Conservation (phyloP, 2,888 invertebrate genomes). For the Phortica okadai region DNA sequence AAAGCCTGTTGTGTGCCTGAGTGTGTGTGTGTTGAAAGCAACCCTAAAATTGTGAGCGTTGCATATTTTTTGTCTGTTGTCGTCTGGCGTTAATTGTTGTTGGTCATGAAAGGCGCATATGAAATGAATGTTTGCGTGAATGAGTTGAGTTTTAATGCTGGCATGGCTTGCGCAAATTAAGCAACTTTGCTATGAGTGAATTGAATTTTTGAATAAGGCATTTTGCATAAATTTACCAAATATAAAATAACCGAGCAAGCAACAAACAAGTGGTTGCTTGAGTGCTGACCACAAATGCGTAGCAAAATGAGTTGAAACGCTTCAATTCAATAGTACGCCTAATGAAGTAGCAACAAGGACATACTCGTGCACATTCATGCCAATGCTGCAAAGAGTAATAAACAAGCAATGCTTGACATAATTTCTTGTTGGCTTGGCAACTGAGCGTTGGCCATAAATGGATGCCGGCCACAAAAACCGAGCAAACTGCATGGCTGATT, state of each 20-base stretch:
- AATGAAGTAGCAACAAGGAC: slow-evolving; percentile 18
- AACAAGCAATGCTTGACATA: not conserved
- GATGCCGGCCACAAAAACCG: not conserved
- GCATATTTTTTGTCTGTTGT: slow-evolving; percentile 45
- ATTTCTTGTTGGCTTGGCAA: not conserved
- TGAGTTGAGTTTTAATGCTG: slow-evolving; percentile 5
- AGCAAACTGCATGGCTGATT: not conserved
- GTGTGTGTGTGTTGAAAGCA: not conserved
- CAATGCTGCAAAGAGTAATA: not conserved
- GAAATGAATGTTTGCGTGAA: slow-evolving; percentile 1
- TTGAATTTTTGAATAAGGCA: slow-evolving; percentile 26
- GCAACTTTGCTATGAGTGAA: slow-evolving; percentile 26
- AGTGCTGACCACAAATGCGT: slow-evolving; percentile 20
- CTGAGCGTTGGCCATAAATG: not conserved
- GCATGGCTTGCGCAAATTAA: slow-evolving; percentile 27
- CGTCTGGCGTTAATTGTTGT: slow-evolving; percentile 62
- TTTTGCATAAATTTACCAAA: slow-evolving; percentile 17
- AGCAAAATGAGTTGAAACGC: slow-evolving; percentile 7
- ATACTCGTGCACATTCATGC: not conserved
- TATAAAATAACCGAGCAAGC: not conserved
- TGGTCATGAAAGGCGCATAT: slow-evolving; percentile 60
- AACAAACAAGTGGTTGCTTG: not conserved
- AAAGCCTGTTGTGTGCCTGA: not conserved
- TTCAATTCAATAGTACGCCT: slow-evolving; percentile 11
- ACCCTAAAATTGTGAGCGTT: slow-evolving; percentile 35